phyloP scores from a whole-genome alignment of 2,113 vertebrate genomes.

The Sula dactylatra region DNA sequence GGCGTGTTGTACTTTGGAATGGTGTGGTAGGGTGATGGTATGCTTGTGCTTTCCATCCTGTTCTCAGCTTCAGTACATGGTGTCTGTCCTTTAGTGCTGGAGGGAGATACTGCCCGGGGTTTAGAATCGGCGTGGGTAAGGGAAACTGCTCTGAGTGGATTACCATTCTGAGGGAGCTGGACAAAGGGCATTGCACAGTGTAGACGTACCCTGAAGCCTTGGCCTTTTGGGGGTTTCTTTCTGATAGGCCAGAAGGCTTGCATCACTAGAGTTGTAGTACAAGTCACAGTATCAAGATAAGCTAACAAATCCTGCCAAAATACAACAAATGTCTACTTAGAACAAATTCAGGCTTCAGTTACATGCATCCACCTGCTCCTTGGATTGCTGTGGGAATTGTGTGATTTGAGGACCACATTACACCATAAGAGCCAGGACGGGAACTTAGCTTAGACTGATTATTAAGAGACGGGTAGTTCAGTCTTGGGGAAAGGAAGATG shows the following conservation, averaged over 20 bases:
- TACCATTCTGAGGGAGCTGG: not conserved
- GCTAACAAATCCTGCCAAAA: not conserved
- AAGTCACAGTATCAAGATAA: not conserved
- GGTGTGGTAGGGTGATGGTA: not conserved
- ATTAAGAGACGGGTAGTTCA: not conserved
- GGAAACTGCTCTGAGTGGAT: not conserved
- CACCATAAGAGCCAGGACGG: not conserved
- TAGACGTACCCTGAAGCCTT: not conserved
- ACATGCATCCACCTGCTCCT: not conserved
- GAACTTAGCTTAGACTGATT: not conserved
- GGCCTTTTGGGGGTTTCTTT: not conserved
- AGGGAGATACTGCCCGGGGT: not conserved
- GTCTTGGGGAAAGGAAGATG: not conserved
- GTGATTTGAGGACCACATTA: not conserved
- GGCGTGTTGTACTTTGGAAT: not conserved
- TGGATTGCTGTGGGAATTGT: not conserved
- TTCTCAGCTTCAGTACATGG: fast-evolving
- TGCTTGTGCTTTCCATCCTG: not conserved
- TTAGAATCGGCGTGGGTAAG: not conserved
- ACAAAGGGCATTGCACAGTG: not conserved
- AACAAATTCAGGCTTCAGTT: not conserved
- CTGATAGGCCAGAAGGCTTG: not conserved
- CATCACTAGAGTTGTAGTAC: not conserved
- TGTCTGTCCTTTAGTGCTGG: not conserved
- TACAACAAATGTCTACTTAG: not conserved